A percentile compares a stretch with the other conserved stretches of the same genome.
phyloP scores from a whole-genome alignment of 2,888 invertebrate species.

The Chelonus formosanus region DNA sequence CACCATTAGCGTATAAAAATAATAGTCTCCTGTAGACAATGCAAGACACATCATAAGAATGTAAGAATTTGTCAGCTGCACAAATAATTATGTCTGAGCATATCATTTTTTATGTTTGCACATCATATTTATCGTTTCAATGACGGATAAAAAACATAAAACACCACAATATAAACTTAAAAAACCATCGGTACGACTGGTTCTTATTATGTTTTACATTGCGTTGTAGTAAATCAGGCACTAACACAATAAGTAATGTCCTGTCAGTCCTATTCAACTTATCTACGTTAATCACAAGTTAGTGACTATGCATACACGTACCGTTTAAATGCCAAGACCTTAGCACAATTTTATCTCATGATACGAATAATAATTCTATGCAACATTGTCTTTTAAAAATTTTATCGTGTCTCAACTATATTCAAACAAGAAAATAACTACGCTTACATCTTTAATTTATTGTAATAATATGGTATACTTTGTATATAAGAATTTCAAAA shows the following conservation, averaged over 20 bases:
- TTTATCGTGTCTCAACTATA: no score
- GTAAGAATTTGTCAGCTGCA: slow-evolving; percentile 42
- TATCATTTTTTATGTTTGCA: slow-evolving; percentile 34
- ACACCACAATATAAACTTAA: slow-evolving; percentile 28
- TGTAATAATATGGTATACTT: no score
- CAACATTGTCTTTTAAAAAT: slow-evolving; percentile 28
- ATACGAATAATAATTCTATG: slow-evolving; percentile 33
- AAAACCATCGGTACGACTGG: slow-evolving; percentile 18
- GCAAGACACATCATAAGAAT: slow-evolving; percentile 31
- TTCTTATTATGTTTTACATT: slow-evolving; percentile 18
- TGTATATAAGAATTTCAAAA: no score
- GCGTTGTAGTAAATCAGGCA: slow-evolving; percentile 42
- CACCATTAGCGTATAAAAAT: slow-evolving; percentile 57
- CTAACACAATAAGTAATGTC: slow-evolving; percentile 52
- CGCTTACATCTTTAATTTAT: no score
- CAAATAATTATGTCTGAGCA: slow-evolving; percentile 52
- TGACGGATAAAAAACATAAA: background rate
- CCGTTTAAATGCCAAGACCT: slow-evolving; percentile 27
- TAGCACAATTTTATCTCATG: slow-evolving; percentile 32
- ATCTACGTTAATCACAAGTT: slow-evolving; percentile 58
- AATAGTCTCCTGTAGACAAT: slow-evolving; percentile 57
- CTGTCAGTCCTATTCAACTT: slow-evolving; percentile 59
- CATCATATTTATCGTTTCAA: no score
- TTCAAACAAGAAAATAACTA: no score
- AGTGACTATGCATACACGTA: slow-evolving; percentile 38